Evolutionary conservation across 2,797 vertebrate genomes (phyloP).

Genomic region (Anolis apletophallus): DNA sequence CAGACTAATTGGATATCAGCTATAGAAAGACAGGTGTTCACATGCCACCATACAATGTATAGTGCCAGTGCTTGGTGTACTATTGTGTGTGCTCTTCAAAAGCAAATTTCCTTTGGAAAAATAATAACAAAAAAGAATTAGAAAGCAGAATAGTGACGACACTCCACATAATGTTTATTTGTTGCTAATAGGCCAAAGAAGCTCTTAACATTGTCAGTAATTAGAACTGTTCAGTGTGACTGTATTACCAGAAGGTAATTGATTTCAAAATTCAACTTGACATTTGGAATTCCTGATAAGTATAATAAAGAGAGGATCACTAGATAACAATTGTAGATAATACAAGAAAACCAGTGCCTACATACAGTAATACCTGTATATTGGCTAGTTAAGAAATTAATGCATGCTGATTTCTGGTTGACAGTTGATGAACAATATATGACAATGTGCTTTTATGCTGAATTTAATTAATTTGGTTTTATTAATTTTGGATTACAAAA

Average conservation of each 20-base stretch:
- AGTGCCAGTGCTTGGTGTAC: neutral
- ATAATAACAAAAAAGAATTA: neutral
- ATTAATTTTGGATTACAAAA: too few relatives aligned
- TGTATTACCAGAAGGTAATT: neutral
- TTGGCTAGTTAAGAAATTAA: too few relatives aligned
- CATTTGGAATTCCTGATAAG: neutral
- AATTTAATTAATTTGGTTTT: too few relatives aligned
- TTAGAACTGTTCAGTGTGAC: constrained; percentile 15
- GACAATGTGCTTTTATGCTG: too few relatives aligned
- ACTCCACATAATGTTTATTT: neutral
- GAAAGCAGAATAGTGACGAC: neutral
- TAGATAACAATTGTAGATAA: neutral
- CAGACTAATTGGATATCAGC: neutral
- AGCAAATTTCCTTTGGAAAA: neutral
- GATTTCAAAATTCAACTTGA: constrained; percentile 15
- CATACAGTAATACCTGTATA: neutral
- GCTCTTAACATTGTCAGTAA: constrained; percentile 10
- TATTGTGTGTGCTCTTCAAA: neutral
- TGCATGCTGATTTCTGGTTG: too few relatives aligned
- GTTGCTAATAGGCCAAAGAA: neutral
- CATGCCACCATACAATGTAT: neutral
- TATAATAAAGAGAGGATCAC: neutral
- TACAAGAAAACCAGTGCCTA: neutral
- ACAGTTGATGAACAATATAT: too few relatives aligned
- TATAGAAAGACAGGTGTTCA: neutral